Conservation (phyloP, 2,888 invertebrate species). For the Cyrtodaria siliqua region DNA sequence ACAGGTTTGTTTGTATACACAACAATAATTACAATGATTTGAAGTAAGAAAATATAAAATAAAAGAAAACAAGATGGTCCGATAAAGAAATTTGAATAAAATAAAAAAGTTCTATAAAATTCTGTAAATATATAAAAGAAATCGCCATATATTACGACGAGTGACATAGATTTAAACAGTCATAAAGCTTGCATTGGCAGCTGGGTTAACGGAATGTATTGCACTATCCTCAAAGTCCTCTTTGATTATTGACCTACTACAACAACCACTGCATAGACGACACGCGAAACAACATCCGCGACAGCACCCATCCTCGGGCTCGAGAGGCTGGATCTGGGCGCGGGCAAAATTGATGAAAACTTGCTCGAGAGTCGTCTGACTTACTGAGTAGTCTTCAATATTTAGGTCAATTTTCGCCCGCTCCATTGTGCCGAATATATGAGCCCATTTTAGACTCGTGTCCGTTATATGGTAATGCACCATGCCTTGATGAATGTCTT, state of each 20-base stretch:
- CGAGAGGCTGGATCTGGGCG: conserved; percentile 66
- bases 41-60: too few species aligned
- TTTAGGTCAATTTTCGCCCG: conserved; percentile 74
- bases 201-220: conserved; percentile 1
- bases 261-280: conserved; percentile 36
- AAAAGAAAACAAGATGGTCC: too few species aligned
- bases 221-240: background rate
- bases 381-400: conserved; percentile 85
- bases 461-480: conserved; percentile 84
- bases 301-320: conserved; percentile 55
- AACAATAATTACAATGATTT: too few species aligned
- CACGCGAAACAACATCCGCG: conserved; percentile 48
- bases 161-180: too few species aligned
- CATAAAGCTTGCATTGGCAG: too few species aligned
- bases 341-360: conserved; percentile 87
- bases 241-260: background rate
- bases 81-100: too few species aligned
- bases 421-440: conserved; percentile 85
- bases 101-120: too few species aligned
- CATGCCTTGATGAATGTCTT: conserved; percentile 90
- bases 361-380: conserved; percentile 86
- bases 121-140: too few species aligned
- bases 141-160: too few species aligned
- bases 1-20: too few species aligned
- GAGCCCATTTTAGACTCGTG: conserved; percentile 79